phyloP scores from a whole-genome alignment of 2,888 invertebrate species.

The Zonitis immaculata region DNA sequence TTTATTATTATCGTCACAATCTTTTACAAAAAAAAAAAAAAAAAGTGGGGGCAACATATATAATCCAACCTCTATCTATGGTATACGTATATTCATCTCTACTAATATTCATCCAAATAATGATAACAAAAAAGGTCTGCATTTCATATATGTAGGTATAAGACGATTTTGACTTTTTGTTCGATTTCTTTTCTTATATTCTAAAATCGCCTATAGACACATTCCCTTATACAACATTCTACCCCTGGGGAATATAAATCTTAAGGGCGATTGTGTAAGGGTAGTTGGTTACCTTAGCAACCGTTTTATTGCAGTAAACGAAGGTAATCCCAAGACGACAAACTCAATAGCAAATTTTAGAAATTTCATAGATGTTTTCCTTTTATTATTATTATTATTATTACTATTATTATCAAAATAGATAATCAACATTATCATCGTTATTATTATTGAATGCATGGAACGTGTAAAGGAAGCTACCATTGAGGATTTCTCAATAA shows the following conservation, averaged over 20 bases:
- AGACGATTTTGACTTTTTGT: too few relatives aligned
- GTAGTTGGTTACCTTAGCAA: constrained; percentile 9
- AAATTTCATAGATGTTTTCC: not conserved
- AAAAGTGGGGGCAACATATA: not conserved
- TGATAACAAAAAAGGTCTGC: not conserved
- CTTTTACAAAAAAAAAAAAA: not conserved
- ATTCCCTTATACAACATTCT: not conserved
- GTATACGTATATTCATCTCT: not conserved
- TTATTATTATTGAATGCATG: not conserved
- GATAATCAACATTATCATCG: too few relatives aligned
- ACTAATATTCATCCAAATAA: too few relatives aligned
- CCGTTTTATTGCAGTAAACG: constrained; percentile 9
- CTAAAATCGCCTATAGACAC: not conserved
- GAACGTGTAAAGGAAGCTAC: not conserved
- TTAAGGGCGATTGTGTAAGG: constrained; percentile 10
- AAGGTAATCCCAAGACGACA: constrained; percentile 4
- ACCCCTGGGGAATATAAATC: constrained; percentile 6
- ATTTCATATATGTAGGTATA: not conserved
- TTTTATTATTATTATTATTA: not conserved
- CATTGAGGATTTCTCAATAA: not conserved
- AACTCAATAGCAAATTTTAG: constrained; percentile 1
- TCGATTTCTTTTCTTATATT: not conserved
- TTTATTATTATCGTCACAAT: too few relatives aligned
- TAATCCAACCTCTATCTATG: not conserved
- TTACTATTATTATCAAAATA: not conserved